These are phyloP conservation scores for Petrophora chlorosata DNA, from an alignment of 2,888 invertebrate genomes.

Conservation along the genomic window DNA sequence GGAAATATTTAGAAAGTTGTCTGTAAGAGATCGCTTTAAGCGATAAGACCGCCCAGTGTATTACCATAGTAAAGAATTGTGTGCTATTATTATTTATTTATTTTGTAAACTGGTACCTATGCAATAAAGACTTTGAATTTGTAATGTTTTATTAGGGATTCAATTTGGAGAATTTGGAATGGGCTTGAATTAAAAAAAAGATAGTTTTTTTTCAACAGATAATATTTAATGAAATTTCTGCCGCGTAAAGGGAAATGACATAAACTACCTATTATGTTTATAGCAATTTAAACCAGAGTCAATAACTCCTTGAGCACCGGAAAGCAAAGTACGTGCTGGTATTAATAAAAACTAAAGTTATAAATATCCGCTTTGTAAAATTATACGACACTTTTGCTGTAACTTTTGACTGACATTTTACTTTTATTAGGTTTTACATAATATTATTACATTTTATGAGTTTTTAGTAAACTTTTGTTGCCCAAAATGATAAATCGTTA, in stretches of 20 bases:
- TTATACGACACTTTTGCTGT: conserved; percentile 1
- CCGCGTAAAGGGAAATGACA: conserved; percentile 23
- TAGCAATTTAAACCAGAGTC: conserved; percentile 28
- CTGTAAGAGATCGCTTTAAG: too few species aligned
- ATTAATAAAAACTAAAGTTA: conserved; percentile 18
- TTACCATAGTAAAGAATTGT: too few species aligned
- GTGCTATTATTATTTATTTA: too few species aligned
- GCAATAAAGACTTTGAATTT: too few species aligned
- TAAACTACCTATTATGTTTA: conserved; percentile 23
- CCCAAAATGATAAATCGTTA: neutral
- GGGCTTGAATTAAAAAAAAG: too few species aligned
- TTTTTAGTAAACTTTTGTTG: too few species aligned
- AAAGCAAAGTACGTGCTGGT: conserved; percentile 28
- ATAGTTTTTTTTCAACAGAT: too few species aligned
- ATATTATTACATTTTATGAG: neutral
- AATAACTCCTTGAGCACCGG: conserved; percentile 30
- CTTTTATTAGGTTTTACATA: neutral
- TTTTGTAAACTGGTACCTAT: too few species aligned
- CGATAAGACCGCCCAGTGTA: too few species aligned
- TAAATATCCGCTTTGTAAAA: conserved; percentile 10
- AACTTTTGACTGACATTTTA: conserved; percentile 1
- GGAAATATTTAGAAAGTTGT: too few species aligned
- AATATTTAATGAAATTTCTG: conserved; percentile 1
- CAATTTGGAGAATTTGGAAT: too few species aligned
- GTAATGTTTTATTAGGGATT: too few species aligned